These are phyloP conservation scores for Onchidella celtica DNA, from an alignment of 2,888 invertebrate species.

Conservation along the genomic window DNA sequence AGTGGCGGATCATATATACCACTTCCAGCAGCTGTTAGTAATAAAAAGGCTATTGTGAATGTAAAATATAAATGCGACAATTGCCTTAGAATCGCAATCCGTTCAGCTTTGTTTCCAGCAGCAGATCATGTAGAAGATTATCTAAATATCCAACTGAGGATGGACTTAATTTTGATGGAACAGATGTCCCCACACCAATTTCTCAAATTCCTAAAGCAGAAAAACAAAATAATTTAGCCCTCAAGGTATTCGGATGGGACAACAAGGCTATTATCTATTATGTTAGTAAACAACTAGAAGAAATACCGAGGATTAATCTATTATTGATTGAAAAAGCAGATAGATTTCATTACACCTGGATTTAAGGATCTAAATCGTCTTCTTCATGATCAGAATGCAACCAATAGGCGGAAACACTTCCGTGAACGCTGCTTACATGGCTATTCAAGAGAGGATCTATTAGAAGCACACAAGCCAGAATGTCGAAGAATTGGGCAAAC, in stretches of 20 bases:
- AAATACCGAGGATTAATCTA: neutral
- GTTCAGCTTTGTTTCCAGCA: neutral
- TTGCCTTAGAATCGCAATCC: neutral
- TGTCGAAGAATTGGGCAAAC: neutral
- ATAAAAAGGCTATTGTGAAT: constrained; percentile 2
- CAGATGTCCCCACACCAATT: neutral
- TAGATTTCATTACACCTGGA: neutral
- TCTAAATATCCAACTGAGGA: neutral
- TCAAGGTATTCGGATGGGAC: constrained; percentile 15
- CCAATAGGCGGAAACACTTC: neutral
- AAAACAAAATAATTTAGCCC: constrained; percentile 4
- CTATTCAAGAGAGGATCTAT: no score
- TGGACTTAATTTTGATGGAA: neutral
- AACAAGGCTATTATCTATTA: neutral
- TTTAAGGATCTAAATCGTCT: neutral
- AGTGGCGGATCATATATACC: no score
- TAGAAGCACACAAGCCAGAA: neutral
- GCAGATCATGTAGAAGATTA: neutral
- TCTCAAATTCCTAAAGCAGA: neutral
- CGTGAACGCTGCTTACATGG: neutral
- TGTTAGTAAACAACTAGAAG: constrained; percentile 1
- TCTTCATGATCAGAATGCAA: neutral
- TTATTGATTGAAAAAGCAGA: neutral
- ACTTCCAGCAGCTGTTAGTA: neutral
- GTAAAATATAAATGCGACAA: neutral